Evolutionary conservation across 2,888 invertebrate genomes (phyloP), one percentile per base, ranked within the genome.

Genomic region (Therioaphis trifolii): DNA sequence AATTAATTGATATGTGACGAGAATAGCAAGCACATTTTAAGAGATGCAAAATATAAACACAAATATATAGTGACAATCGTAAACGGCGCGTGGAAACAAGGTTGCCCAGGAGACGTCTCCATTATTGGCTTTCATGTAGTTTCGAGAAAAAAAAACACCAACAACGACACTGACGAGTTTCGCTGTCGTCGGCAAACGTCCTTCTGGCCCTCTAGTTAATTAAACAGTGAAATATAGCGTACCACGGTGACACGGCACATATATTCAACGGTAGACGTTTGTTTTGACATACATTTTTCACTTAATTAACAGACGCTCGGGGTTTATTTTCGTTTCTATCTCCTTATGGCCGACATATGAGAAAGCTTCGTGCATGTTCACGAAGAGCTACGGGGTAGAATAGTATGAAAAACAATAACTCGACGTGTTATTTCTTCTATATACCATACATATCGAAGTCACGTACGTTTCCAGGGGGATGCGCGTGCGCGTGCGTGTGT

Each of bases 251-350:
- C 68, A 43, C 40, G n/a, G 63, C 29, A n/a, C 69, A 55, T 68
- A 78, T 52, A 66, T 69, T 69, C 69, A 79, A 79, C 21, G 52
- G 82, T 12, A 63, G 49, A 74, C 72, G 82, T 82, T 82, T 82
- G 82, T 82, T 82, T 74, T 82, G 82, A 82, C 82, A 52, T 74
- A 74, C 49, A 82, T 82, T 82, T 82, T 82, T 82, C 82, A 82
- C 61, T 82, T 82, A 82, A 82, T 82, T 82, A 74, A 82, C 74
- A 40, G 46, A 27, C 58, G 35, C 46, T 58, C n/a, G 55, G 43
- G 69, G 71, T 82, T 82, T 82, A 82, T 82, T 82, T 82, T 63
- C 49, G 82, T 74, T 35, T 7, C 15, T 29, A 18, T 29, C 9
- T 29, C 18, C 29, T 63, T 29, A 18, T 63, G 29, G 29, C 29